phyloP scores from a whole-genome alignment of 2,113 vertebrate genomes.

The Elanoides forficatus region DNA sequence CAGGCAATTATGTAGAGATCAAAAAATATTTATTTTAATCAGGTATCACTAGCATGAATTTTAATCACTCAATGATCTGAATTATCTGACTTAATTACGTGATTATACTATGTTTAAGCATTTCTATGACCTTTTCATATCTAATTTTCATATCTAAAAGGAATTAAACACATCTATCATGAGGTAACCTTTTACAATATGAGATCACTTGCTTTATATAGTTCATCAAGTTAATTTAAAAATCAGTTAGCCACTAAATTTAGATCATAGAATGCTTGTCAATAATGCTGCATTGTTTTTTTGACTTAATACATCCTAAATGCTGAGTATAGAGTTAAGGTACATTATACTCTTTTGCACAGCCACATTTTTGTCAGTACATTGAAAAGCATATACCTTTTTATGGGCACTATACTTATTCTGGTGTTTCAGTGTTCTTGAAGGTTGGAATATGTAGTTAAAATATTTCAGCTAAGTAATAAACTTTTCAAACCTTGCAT shows the following conservation, averaged over 20 bases:
- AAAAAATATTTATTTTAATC: constrained; percentile 49
- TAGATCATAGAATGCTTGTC: background rate
- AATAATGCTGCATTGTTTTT: background rate
- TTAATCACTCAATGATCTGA: constrained; percentile 33
- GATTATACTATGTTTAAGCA: constrained; percentile 44
- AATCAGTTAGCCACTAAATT: background rate
- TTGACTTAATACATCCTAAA: background rate
- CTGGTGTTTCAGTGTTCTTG: background rate
- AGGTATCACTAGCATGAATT: constrained; percentile 33
- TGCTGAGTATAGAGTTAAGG: background rate
- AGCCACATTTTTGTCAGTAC: background rate
- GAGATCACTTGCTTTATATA: background rate
- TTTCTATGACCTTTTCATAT: constrained; percentile 39
- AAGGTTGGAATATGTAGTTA: background rate
- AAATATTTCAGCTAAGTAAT: background rate
- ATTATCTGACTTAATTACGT: constrained; percentile 51
- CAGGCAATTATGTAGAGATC: background rate
- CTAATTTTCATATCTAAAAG: constrained; percentile 29
- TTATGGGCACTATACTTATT: background rate
- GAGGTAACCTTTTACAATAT: constrained; percentile 8
- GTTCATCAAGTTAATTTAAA: background rate
- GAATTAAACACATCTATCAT: background rate
- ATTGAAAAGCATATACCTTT: background rate
- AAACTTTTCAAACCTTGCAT: background rate
- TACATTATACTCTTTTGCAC: background rate